Conservation (phyloP, 2,113 vertebrate species). For the Cathartes aura region DNA sequence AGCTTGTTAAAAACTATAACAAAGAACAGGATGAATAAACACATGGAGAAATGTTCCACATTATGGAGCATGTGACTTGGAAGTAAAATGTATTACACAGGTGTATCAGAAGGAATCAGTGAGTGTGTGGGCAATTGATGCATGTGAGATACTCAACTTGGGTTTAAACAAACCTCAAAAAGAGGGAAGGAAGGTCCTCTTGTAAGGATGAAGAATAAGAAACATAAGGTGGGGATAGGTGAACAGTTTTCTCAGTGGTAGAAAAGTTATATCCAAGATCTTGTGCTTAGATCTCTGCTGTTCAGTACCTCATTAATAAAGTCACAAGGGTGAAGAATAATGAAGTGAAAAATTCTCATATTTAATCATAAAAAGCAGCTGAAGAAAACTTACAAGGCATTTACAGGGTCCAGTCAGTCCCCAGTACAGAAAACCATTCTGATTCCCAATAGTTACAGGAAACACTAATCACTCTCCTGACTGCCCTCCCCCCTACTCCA, state of each 20-base stretch:
- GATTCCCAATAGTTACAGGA: rapidly evolving
- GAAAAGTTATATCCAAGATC: not conserved
- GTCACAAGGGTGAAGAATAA: not conserved
- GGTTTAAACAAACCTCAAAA: not conserved
- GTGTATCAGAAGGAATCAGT: not conserved
- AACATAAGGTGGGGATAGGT: not conserved
- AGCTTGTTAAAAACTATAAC: not conserved
- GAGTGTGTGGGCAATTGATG: not conserved
- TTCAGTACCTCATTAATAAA: not conserved
- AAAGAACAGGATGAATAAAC: not conserved
- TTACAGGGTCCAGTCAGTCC: not conserved
- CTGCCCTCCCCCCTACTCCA: rapidly evolving
- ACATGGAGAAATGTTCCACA: not conserved
- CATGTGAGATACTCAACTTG: not conserved
- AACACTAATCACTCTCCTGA: not conserved
- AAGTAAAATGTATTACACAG: not conserved
- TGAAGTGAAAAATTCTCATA: not conserved
- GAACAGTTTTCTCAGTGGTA: not conserved
- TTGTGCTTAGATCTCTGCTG: not conserved
- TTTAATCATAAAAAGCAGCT: not conserved
- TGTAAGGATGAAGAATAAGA: not conserved
- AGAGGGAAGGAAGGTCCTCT: not conserved
- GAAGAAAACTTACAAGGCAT: not conserved
- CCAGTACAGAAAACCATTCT: not conserved
- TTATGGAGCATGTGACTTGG: not conserved